phyloP scores from a whole-genome alignment of 2,888 invertebrate genomes.

The Drosophila mimetica region DNA sequence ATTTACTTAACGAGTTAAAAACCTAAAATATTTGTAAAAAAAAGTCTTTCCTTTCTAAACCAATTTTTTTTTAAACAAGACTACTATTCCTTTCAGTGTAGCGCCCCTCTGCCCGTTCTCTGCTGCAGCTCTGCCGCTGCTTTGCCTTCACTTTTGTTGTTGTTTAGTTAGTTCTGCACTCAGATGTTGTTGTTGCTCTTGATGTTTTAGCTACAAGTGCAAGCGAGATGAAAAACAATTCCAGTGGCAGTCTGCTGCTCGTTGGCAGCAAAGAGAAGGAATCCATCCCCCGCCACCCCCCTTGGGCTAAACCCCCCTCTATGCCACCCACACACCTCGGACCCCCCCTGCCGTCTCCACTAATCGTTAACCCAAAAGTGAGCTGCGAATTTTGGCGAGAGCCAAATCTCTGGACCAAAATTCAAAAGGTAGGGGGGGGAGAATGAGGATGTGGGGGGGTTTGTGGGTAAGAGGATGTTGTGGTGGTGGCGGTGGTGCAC shows the following conservation, averaged over 20 bases:
- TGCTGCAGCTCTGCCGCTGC: neutral
- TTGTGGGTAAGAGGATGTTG: neutral
- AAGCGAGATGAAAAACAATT: slow-evolving; percentile 14
- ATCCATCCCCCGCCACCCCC: neutral
- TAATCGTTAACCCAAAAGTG: slow-evolving; percentile 21
- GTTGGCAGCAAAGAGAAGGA: slow-evolving; percentile 6
- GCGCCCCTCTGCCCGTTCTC: slow-evolving; percentile 1
- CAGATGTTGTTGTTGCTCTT: slow-evolving; percentile 32
- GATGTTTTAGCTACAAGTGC: slow-evolving; percentile 1
- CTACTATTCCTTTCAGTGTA: neutral
- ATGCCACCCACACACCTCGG: neutral
- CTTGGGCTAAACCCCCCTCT: neutral
- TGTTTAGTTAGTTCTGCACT: slow-evolving; percentile 62
- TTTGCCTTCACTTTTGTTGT: slow-evolving; percentile 20
- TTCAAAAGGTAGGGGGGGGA: neutral
- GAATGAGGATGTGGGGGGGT: neutral
- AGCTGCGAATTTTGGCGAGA: slow-evolving; percentile 12
- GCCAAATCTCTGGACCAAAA: slow-evolving; percentile 2
- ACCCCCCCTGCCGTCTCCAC: neutral
- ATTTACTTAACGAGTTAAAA: too few relatives aligned
- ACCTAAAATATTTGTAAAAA: too few relatives aligned
- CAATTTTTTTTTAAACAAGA: too few relatives aligned
- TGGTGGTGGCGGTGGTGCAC: neutral
- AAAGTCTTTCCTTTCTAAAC: too few relatives aligned
- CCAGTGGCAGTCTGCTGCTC: slow-evolving; percentile 4